phyloP scores from a whole-genome alignment of 2,797 vertebrate species.

The Cacajao melanocephalus region DNA sequence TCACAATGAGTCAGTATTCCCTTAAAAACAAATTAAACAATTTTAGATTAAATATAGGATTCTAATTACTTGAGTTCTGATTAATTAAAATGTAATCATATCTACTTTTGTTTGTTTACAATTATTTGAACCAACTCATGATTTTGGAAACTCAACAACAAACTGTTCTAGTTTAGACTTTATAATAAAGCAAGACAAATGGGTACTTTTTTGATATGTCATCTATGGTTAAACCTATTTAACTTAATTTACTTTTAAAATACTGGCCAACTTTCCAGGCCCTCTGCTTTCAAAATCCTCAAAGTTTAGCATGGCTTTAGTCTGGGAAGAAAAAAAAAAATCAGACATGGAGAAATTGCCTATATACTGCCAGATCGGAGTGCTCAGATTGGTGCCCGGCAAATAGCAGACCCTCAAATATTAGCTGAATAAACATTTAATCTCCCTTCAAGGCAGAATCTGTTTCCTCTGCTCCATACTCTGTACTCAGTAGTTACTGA shows the following conservation, averaged over 20 bases:
- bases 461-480: neutral
- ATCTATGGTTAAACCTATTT: neutral
- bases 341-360: neutral
- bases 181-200: neutral
- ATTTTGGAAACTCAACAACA: neutral
- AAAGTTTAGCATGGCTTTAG: neutral
- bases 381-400: neutral
- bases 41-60: neutral
- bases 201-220: neutral
- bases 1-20: neutral
- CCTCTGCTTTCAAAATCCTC: constrained; percentile 1
- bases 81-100: neutral
- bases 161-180: neutral
- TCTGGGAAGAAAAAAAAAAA: constrained; percentile 10
- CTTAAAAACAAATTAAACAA: constrained; percentile 2
- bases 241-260: neutral
- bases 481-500: neutral
- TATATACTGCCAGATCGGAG: neutral
- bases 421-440: neutral
- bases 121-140: neutral
- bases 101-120: neutral
- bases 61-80: constrained; percentile 26
- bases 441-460: neutral
- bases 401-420: neutral
- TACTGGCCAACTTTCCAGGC: neutral